A percentile compares a stretch with the other conserved stretches of the same genome.
These are phyloP conservation scores for Idaea biselata DNA, from an alignment of 2,888 invertebrate species.

Conservation along the genomic window DNA sequence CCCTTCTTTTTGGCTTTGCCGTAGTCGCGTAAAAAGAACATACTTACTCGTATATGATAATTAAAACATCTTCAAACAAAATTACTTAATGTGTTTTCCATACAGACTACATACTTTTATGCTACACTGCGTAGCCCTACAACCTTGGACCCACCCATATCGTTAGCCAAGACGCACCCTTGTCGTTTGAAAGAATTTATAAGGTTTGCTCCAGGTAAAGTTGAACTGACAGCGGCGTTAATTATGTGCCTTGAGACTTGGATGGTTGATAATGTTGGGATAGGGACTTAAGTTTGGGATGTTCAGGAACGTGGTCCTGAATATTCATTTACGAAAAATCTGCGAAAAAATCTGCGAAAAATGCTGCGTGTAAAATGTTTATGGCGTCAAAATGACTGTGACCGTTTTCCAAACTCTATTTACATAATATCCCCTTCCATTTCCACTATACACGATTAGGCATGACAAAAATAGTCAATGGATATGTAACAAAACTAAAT, in stretches of 20 bases:
- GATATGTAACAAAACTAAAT: not conserved
- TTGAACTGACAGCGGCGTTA: not conserved
- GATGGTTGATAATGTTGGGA: not conserved
- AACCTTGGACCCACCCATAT: not conserved
- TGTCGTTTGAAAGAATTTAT: not conserved
- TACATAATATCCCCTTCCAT: not conserved
- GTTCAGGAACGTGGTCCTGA: not conserved
- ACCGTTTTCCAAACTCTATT: too few relatives aligned
- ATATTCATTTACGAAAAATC: too few relatives aligned
- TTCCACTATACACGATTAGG: not conserved
- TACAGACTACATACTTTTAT: not conserved
- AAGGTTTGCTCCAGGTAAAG: not conserved
- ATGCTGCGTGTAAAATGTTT: too few relatives aligned
- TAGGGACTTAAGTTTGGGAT: not conserved
- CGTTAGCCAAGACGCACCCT: not conserved
- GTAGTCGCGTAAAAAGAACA: too few relatives aligned
- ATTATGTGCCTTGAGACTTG: not conserved
- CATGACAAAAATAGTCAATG: not conserved
- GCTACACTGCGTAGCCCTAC: not conserved
- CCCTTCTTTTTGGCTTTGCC: too few relatives aligned
- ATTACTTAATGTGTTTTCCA: not conserved
- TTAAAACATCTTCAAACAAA: too few relatives aligned
- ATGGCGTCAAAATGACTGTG: too few relatives aligned
- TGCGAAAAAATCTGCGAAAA: too few relatives aligned
- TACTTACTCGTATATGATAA: too few relatives aligned